Evolutionary conservation across 2,797 vertebrate species (phyloP), one percentile per base, ranked within the genome.

Genomic region (Saxicola maurus): DNA sequence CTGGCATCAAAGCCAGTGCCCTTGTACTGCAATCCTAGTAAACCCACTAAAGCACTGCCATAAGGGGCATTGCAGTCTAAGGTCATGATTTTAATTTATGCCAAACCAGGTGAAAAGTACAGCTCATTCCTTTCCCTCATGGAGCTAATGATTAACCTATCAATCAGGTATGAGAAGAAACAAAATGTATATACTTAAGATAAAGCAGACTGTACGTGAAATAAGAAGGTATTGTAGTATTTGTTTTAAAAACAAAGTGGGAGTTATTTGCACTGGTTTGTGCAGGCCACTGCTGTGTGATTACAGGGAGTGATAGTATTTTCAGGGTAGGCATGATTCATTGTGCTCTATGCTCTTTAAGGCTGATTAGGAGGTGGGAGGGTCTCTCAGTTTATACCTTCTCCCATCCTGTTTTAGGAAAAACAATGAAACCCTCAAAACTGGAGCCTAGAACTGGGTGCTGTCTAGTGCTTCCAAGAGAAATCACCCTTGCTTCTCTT

Each of bases 81-180:
- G 82, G 89, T 89, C 75, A n/a, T 0, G 0, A 8, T 45, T 69
- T 68, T 7, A 56, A 21, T 56, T 83, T 13, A 9, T 52, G 45
- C 24, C 56, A 49, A 48, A 68, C 18, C 0, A 1, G 65, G 92
- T 92, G 92, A 96, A 89, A 90, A 91, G 48, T 73, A 72, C 62
- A 40, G 73, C 88, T 93, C 71, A 52, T 87, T 84, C 65, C 78
- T 91, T 84, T 77, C 74, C 71, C 35, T 77, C 61, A 0, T 45
- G 37, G 87, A 89, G 94, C 95, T 97, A 97, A 96, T 97, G 86
- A 96, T 92, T 97, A 97, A 97, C 94, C 0, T 7, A 61, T 85
- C 80, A 96, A 90, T 92, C 87, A 82, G 75, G 90, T 86, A 18
- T 52, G 11, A 91, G 89, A 82, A 94, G 93, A 94, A 96, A 87